Conservation (phyloP, 2,888 invertebrate species). For the Drosophila colorata region DNA sequence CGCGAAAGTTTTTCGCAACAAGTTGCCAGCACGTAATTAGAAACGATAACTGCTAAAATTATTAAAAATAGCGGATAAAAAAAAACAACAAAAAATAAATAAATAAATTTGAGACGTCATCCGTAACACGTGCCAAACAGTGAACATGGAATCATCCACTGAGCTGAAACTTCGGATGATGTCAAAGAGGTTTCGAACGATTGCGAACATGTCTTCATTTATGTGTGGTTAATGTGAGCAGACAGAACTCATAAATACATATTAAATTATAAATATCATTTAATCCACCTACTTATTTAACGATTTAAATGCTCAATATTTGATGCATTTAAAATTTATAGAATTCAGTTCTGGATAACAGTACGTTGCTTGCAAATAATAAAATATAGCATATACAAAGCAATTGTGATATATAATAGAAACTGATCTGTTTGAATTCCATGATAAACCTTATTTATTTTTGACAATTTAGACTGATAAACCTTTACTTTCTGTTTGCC, state of each 20-base stretch:
- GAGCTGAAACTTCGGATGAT: constrained; percentile 6
- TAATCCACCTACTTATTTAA: too few relatives aligned
- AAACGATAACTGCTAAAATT: constrained; percentile 39
- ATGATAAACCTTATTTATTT: too few relatives aligned
- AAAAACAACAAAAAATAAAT: neutral
- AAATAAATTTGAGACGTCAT: constrained; percentile 14
- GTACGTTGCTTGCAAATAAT: too few relatives aligned
- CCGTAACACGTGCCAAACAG: constrained; percentile 46
- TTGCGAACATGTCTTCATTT: constrained; percentile 13
- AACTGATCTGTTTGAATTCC: too few relatives aligned
- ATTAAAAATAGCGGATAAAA: constrained; percentile 1
- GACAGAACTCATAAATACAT: neutral
- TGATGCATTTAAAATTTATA: too few relatives aligned
- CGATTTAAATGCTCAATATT: too few relatives aligned
- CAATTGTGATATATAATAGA: too few relatives aligned
- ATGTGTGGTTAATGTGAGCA: neutral
- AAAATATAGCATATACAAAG: too few relatives aligned
- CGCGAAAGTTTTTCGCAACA: constrained; percentile 43
- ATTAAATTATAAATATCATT: too few relatives aligned
- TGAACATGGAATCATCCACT: constrained; percentile 15
- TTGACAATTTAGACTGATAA: too few relatives aligned
- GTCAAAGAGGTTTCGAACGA: constrained; percentile 15
- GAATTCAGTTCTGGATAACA: too few relatives aligned
- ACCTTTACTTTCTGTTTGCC: neutral
- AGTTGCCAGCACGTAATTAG: constrained; percentile 53